Percentiles rank a stretch among this genome's conserved stretches.
phyloP scores from a whole-genome alignment of 2,113 vertebrate species.

The Hippocampus barbouri region DNA sequence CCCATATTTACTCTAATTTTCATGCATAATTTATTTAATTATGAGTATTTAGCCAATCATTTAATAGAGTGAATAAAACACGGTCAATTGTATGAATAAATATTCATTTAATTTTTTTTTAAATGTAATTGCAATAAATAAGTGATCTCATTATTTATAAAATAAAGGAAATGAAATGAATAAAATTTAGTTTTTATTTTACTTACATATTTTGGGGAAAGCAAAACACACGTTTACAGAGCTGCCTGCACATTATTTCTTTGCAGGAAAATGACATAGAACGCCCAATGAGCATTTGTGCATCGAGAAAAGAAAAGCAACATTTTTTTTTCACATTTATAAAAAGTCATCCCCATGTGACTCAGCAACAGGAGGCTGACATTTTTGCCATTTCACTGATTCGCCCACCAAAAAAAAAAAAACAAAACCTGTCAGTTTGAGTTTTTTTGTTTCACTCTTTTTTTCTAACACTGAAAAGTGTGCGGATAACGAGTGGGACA shows the following conservation, averaged over 20 bases:
- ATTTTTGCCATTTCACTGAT: constrained; percentile 9
- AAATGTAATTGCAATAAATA: too few species aligned
- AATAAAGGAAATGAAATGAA: too few species aligned
- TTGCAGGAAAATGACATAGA: neutral
- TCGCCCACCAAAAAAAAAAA: neutral
- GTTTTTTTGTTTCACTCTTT: neutral
- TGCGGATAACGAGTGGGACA: neutral
- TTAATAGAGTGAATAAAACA: too few species aligned
- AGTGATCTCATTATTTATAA: too few species aligned
- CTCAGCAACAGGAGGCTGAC: constrained; percentile 8
- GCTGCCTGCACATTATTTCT: neutral
- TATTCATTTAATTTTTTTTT: too few species aligned
- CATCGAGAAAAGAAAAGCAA: constrained; percentile 25
- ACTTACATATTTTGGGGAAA: too few species aligned
- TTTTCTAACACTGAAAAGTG: neutral
- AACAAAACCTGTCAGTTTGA: constrained; percentile 2
- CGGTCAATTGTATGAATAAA: too few species aligned
- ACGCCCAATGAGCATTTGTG: constrained; percentile 16
- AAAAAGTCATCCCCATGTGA: constrained; percentile 15
- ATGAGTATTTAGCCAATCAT: too few species aligned
- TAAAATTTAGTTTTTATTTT: too few species aligned
- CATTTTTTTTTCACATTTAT: constrained; percentile 20
- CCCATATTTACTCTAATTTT: too few species aligned
- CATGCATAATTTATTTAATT: too few species aligned
- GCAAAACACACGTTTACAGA: neutral